Evolutionary conservation across 92 coral and sea anemone species (phyloP).

Genomic region (Phenganax marumi): DNA sequence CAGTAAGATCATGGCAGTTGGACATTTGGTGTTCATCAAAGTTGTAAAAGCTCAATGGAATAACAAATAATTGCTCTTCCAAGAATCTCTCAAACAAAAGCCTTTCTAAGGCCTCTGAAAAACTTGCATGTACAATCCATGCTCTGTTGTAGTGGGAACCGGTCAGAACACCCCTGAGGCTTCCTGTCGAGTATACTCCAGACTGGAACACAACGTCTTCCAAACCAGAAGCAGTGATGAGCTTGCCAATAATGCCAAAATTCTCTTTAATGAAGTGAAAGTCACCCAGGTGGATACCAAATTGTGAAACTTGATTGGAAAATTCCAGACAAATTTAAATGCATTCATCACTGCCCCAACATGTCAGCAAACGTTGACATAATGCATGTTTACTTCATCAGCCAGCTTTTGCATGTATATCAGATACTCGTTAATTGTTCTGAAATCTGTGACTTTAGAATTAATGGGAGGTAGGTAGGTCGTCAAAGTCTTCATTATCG

Average conservation of each 20-base stretch:
- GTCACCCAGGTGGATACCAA: constrained; percentile 16
- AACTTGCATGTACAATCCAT: neutral
- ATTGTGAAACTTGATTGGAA: constrained; percentile 8
- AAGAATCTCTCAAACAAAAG: constrained; percentile 6
- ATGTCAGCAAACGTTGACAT: constrained; percentile 12
- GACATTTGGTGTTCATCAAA: neutral
- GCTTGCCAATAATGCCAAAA: constrained; percentile 16
- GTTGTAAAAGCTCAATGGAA: neutral
- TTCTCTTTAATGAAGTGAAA: too few species aligned
- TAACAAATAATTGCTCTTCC: neutral
- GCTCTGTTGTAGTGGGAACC: constrained; percentile 13
- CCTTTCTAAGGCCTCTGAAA: constrained; percentile 28
- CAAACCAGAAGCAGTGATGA: neutral
- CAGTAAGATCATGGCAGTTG: neutral
- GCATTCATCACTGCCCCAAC: constrained; percentile 30
- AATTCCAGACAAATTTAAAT: constrained; percentile 20
- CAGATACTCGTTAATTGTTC: constrained; percentile 16
- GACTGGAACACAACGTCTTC: constrained; percentile 10
- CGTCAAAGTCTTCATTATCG: neutral
- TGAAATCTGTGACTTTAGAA: constrained; percentile 22
- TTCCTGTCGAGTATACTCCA: neutral
- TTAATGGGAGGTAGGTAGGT: constrained; percentile 23
- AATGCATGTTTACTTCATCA: constrained; percentile 19
- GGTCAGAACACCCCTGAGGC: neutral
- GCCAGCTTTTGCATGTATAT: constrained; percentile 25